Conservation (phyloP, 2,113 vertebrate species). For the Numida meleagris region DNA sequence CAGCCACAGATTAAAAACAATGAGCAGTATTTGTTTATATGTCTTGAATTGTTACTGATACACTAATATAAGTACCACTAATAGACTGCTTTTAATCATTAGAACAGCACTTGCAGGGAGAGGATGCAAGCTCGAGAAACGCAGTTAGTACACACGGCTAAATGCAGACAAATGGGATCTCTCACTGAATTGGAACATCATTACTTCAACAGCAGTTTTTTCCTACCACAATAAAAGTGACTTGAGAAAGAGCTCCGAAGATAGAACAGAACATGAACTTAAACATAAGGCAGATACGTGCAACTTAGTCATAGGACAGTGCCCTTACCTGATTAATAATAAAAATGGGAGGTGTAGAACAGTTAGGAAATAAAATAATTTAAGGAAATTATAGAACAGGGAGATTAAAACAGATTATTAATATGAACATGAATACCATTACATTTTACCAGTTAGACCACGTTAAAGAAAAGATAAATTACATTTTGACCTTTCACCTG, state of each 20-base stretch:
- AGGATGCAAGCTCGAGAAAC: not conserved
- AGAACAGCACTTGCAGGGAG: not conserved
- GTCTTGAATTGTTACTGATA: not conserved
- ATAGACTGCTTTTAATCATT: not conserved
- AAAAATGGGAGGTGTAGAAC: not conserved
- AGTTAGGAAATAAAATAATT: not conserved
- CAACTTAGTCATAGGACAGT: not conserved
- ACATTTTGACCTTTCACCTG: not conserved
- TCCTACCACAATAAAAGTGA: not conserved
- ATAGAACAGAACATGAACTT: not conserved
- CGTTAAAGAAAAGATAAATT: not conserved
- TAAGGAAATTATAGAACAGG: not conserved
- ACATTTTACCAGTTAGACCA: not conserved
- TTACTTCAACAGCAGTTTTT: slow-evolving; percentile 22
- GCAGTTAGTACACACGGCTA: not conserved
- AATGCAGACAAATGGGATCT: slow-evolving; percentile 23
- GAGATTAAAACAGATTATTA: not conserved
- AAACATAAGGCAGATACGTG: not conserved
- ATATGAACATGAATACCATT: not conserved
- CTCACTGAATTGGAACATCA: slow-evolving; percentile 33
- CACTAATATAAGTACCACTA: slow-evolving; percentile 3
- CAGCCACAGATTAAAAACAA: slow-evolving; percentile 13
- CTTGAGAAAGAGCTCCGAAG: slow-evolving; percentile 1
- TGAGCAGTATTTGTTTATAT: slow-evolving; percentile 20
- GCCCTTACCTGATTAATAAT: not conserved